These are phyloP conservation scores for Oryzaephilus surinamensis DNA, from an alignment of 1,140 invertebrate genomes.

Conservation along the genomic window DNA sequence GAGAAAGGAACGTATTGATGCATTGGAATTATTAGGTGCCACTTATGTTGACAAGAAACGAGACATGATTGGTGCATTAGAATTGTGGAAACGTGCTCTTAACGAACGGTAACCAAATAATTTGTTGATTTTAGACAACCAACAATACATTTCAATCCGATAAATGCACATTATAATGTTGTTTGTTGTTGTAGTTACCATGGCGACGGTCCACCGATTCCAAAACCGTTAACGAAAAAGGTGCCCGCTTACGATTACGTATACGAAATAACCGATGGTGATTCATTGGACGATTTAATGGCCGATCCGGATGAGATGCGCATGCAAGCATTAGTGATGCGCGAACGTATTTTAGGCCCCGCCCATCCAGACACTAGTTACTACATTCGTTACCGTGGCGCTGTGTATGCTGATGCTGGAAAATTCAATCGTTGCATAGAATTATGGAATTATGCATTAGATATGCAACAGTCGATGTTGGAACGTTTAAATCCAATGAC, in stretches of 20 bases:
- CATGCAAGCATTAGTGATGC: slow-evolving; percentile 89
- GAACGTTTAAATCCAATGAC: slow-evolving; percentile 92
- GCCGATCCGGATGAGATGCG: slow-evolving; percentile 91
- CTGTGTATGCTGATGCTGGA: slow-evolving; percentile 89
- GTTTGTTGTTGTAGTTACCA: slow-evolving; percentile 42
- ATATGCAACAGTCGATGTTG: slow-evolving; percentile 89
- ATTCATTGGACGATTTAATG: slow-evolving; percentile 75
- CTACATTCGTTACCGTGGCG: slow-evolving; percentile 87
- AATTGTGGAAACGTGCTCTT: slow-evolving; percentile 73
- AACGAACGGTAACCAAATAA: not conserved
- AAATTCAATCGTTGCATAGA: slow-evolving; percentile 85
- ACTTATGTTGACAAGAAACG: slow-evolving; percentile 94
- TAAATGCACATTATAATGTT: not conserved
- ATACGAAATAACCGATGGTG: slow-evolving; percentile 65
- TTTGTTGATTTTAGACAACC: not conserved
- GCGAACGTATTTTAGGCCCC: slow-evolving; percentile 82
- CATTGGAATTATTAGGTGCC: slow-evolving; percentile 86
- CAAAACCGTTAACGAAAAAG: slow-evolving; percentile 33
- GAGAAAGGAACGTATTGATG: slow-evolving; percentile 75
- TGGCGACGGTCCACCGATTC: slow-evolving; percentile 41
- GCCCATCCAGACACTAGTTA: slow-evolving; percentile 95
- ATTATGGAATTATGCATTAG: slow-evolving; percentile 93
- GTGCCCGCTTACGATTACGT: slow-evolving; percentile 83
- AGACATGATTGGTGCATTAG: slow-evolving; percentile 82
- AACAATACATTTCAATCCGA: not conserved